Percentiles rank a stretch among this genome's conserved stretches.
These are phyloP conservation scores for Iselma pallidipennis DNA, from an alignment of 2,888 invertebrate genomes.

Conservation along the genomic window DNA sequence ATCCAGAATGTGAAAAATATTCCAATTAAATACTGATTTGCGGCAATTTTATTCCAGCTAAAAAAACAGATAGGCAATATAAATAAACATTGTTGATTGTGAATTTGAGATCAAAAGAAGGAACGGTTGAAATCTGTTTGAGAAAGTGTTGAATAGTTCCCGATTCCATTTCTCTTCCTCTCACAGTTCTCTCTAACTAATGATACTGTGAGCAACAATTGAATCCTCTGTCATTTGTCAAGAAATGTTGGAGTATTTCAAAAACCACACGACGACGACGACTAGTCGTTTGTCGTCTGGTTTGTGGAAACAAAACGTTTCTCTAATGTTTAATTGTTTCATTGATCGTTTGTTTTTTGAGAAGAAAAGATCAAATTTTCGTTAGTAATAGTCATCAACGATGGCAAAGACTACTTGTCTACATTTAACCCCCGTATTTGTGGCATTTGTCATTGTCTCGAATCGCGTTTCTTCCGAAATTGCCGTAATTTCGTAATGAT, in stretches of 20 bases:
- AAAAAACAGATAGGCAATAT: no score
- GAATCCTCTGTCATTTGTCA: conserved; percentile 51
- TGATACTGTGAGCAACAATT: conserved; percentile 25
- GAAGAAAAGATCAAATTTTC: conserved; percentile 26
- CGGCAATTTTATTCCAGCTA: not conserved
- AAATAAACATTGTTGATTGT: no score
- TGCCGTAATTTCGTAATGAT: conserved; percentile 55
- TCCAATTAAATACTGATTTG: not conserved
- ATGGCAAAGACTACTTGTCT: not conserved
- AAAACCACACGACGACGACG: conserved; percentile 24
- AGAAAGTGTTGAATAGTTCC: not conserved
- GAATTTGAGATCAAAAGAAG: not conserved
- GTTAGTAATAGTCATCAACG: conserved; percentile 33
- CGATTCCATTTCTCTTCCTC: not conserved
- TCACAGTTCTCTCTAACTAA: conserved; percentile 7
- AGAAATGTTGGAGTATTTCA: conserved; percentile 52
- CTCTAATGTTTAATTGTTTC: conserved; percentile 52
- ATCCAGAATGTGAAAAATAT: not conserved
- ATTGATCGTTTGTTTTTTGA: conserved; percentile 52
- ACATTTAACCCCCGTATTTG: conserved; percentile 49
- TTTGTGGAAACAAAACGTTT: no score
- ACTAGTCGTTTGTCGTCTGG: conserved; percentile 51
- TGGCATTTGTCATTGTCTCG: conserved; percentile 53
- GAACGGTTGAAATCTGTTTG: no score
- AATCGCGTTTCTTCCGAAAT: conserved; percentile 50